Evolutionary conservation across 2,888 invertebrate genomes (phyloP), one percentile per base, ranked within the genome.

Genomic region (Athripsodes cinereus): DNA sequence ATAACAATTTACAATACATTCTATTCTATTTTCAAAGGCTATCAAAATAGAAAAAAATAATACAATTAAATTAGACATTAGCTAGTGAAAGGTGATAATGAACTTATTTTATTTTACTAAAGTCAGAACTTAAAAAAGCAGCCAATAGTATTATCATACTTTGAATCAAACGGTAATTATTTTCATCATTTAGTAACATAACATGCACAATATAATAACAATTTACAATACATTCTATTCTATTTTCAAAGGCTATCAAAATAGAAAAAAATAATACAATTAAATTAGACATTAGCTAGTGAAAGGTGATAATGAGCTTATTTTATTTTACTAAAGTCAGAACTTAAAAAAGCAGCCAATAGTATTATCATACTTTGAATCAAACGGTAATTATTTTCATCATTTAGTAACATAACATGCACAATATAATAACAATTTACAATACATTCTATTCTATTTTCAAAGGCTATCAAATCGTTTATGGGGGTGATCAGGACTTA

Each of bases 381-480:
- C 59, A 59, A 56, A 56, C 59, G 59, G 59, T 59, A 59, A 59
- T 59, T 59, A 56, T 47, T 56, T 47, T 56, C 59, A 59, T 59
- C 59, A 59, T 49, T 26, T n/a, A n/a, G n/a, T n/a, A n/a, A n/a
- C n/a, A n/a, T n/a, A n/a, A n/a, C n/a, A n/a, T n/a, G n/a, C n/a
- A n/a, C n/a, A n/a, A n/a, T n/a, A n/a, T n/a, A 8, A 40, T 5
- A 50, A 31, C 40, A 35, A 18, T 18, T 22, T n/a, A n/a, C n/a
- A n/a, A n/a, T n/a, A n/a, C n/a, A n/a, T n/a, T n/a, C n/a, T n/a
- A n/a, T n/a, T n/a, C n/a, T n/a, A n/a, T n/a, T n/a, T n/a, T n/a
- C n/a, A n/a, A n/a, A n/a, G n/a, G n/a, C n/a, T n/a, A n/a, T 2
- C 5, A 8, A 31, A 40, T n/a, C 34, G 13, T 20, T 11, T 11